Evolutionary conservation across 2,888 invertebrate genomes (phyloP).

Genomic region (Tolmerus cingulatus): DNA sequence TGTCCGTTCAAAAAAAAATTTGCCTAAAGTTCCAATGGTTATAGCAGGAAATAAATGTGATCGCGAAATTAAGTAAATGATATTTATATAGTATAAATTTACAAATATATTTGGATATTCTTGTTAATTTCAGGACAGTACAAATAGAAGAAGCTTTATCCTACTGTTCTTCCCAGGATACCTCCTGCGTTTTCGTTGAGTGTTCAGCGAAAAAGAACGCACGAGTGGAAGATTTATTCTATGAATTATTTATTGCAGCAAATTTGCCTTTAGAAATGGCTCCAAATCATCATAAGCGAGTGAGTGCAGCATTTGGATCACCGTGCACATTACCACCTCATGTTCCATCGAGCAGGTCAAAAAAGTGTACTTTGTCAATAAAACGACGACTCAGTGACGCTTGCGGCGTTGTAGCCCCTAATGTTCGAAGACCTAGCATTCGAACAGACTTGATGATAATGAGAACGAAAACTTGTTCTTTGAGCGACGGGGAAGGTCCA

Average conservation of each 20-base stretch:
- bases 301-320: constrained; percentile 78
- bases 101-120: neutral
- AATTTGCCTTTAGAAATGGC: constrained; percentile 89
- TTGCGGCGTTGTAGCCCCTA: constrained; percentile 88
- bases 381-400: constrained; percentile 85
- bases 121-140: constrained; percentile 70
- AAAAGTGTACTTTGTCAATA: constrained; percentile 81
- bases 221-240: constrained; percentile 84
- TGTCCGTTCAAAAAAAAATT: constrained; percentile 69
- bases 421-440: constrained; percentile 85
- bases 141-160: constrained; percentile 78
- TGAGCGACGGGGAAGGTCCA: constrained; percentile 72
- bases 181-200: constrained; percentile 80
- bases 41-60: constrained; percentile 90
- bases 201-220: constrained; percentile 84
- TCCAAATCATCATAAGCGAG: constrained; percentile 83
- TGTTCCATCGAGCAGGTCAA: constrained; percentile 71
- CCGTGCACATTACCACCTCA: constrained; percentile 78
- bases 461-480: constrained; percentile 81
- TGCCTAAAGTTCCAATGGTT: constrained; percentile 82
- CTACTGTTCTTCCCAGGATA: constrained; percentile 80
- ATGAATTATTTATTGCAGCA: constrained; percentile 82
- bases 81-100: neutral
- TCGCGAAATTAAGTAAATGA: constrained; percentile 75
- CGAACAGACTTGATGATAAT: constrained; percentile 88